Evolutionary conservation across 1,140 invertebrate genomes (phyloP), one percentile per base, ranked within the genome.

Genomic region (Heliconius hewitsoni): DNA sequence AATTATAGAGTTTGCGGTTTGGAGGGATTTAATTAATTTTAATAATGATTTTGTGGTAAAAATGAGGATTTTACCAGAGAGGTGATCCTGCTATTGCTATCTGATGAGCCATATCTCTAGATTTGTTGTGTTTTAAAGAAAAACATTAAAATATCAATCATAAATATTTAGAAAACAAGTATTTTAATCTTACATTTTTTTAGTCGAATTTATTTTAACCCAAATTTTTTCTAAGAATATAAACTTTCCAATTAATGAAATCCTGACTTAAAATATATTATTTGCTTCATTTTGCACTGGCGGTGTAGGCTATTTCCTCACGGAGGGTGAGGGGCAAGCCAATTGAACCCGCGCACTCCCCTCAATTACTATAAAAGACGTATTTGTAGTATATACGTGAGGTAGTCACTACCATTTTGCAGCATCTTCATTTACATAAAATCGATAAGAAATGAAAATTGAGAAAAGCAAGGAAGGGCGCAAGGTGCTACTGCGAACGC

Each of bases 341-440:
- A 66, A 66, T 66, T 16, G 60, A 66, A 27, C 57, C 60, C 23
- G 8, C 23, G 13, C 60, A 30, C 23, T 66, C 23, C 23, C 60
- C 60, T 66, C 60, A 30, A 66, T 66, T 66, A 66, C 60, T 66
- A 66, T 66, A 13, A 66, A 66, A 66, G n/a, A 66, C 23, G 9
- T 66, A 66, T 66, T 27, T 11, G 23, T 66, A 5, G 13, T 66
- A 66, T 66, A 66, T 16, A 66, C 13, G 60, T 66, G 23, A 13
- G 19, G n/a, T 66, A 30, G 23, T 3, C 8, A 66, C 60, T 30
- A 66, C 23, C 55, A 2, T 66, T 66, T 27, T 27, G 23, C 57
- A 27, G 3, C 23, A 66, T 16, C 3, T 60, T 60, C 9, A 60
- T 60, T n/a, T 66, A 16, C 23, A 27, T 27, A 66, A 66, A 13